Evolutionary conservation across 2,113 vertebrate genomes (phyloP).

Genomic region (Struthio camelus): DNA sequence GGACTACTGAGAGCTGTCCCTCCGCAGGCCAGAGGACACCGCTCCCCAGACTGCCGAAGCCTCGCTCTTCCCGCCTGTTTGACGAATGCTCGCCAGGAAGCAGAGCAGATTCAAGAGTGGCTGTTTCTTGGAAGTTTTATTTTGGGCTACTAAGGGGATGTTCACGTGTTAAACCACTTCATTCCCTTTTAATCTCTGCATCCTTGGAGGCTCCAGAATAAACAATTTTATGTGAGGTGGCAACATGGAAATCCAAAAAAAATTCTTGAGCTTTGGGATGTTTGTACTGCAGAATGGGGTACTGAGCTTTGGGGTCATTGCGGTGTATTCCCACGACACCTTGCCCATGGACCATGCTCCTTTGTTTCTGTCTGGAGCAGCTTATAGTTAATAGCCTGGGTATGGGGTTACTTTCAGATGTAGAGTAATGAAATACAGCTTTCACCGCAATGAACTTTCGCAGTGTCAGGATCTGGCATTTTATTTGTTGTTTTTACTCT

Average conservation of each 20-base stretch:
- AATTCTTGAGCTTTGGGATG: neutral
- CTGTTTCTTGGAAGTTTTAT: neutral
- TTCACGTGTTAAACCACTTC: neutral
- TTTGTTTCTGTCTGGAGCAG: neutral
- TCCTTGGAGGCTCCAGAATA: neutral
- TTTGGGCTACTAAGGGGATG: neutral
- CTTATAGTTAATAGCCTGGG: neutral
- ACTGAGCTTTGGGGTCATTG: neutral
- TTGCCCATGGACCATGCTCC: accelerated
- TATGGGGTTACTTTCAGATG: neutral
- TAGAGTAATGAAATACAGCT: neutral
- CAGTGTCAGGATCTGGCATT: neutral
- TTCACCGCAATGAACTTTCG: neutral
- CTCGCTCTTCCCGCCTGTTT: neutral
- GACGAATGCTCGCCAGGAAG: neutral
- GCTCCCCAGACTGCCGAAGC: accelerated
- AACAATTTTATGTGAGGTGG: no score
- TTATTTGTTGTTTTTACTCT: neutral
- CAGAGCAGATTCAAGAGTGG: neutral
- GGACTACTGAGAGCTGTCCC: neutral
- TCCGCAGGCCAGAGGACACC: neutral
- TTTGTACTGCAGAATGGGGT: neutral
- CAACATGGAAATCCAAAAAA: neutral
- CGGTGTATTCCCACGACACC: accelerated
- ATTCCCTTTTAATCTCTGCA: neutral